Conservation (phyloP, 2,888 invertebrate species). For the Apantesis nais region DNA sequence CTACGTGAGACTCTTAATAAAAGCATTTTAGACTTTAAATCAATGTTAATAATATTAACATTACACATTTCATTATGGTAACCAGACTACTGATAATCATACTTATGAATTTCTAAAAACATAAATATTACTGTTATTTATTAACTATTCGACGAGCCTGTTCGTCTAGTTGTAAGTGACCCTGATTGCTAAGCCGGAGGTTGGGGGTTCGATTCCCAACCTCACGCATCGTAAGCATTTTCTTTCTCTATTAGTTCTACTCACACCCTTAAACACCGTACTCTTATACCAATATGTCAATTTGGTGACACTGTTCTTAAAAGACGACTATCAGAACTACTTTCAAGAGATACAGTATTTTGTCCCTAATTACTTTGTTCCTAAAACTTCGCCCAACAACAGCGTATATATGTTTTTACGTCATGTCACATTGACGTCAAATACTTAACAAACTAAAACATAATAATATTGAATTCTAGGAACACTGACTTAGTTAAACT, state of each 20-base stretch:
- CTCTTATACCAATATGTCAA: background rate
- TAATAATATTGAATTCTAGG: constrained; percentile 9
- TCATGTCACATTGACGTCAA: constrained; percentile 20
- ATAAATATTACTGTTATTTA: too few relatives aligned
- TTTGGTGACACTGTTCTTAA: background rate
- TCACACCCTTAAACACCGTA: background rate
- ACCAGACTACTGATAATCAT: too few relatives aligned
- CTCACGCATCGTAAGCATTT: background rate
- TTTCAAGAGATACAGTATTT: background rate
- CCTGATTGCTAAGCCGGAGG: too few relatives aligned
- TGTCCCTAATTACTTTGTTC: background rate
- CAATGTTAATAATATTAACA: too few relatives aligned
- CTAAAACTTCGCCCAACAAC: background rate
- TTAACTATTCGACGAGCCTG: too few relatives aligned
- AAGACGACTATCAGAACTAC: background rate
- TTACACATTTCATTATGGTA: too few relatives aligned
- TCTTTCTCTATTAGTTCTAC: background rate
- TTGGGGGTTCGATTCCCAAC: too few relatives aligned
- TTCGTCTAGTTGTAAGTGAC: too few relatives aligned
- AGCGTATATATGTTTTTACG: background rate
- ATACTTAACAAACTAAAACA: background rate
- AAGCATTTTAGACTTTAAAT: background rate
- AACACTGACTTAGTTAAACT: constrained; percentile 5
- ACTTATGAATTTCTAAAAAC: too few relatives aligned
- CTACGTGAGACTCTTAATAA: too few relatives aligned